Conservation (phyloP, 2,113 vertebrate genomes). For the Nyctibius bracteatus region DNA sequence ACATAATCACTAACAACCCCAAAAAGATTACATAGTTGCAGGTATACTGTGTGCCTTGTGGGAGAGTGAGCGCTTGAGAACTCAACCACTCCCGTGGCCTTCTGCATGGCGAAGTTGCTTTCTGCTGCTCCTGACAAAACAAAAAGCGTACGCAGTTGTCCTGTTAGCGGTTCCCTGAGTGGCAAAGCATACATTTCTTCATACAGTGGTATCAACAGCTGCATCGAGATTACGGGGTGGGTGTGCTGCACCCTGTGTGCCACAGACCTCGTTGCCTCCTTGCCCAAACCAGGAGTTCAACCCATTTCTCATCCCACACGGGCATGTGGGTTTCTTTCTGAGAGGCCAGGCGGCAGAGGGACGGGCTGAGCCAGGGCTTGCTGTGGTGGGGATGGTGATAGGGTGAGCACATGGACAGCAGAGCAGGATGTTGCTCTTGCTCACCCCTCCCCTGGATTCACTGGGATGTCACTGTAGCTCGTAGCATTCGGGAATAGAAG, state of each 20-base stretch:
- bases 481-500: background rate
- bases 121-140: background rate
- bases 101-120: background rate
- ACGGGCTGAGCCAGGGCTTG: background rate
- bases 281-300: background rate
- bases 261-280: background rate
- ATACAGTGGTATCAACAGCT: background rate
- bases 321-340: accelerated
- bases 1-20: background rate
- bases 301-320: background rate
- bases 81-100: background rate
- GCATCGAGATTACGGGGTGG: background rate
- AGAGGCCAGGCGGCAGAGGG: background rate
- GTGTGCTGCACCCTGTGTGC: background rate
- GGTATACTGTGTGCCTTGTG: background rate
- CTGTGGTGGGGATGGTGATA: background rate
- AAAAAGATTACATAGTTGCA: background rate
- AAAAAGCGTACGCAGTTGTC: background rate
- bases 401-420: background rate
- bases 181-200: background rate
- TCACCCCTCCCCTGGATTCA: background rate
- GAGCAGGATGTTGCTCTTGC: background rate
- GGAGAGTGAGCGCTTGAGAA: background rate
- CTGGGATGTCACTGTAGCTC: background rate
- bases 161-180: background rate